Base-by-base conservation (phyloP, 1,140 invertebrate species). In the Pseudachorutes palmiensis region DNA sequence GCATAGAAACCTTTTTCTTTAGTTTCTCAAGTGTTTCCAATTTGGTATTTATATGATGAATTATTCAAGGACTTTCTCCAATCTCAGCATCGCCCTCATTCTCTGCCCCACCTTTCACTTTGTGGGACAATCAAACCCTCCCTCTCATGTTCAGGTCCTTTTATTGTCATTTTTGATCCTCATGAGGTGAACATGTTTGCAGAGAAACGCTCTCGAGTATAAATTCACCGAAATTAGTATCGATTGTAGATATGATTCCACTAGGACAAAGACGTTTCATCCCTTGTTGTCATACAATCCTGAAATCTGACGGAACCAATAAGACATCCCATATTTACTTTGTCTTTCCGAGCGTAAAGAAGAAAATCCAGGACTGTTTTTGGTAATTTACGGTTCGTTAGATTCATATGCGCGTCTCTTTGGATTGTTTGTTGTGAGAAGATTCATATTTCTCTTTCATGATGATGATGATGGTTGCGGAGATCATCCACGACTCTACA, bases 31-130 rank as follows among this genome's bases (percentile, higher is more conserved):
- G 14, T 55, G 24, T 55, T 55, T 55, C 51, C 51, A 55, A 55
- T 55, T 55, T 26, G 12, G 51, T 26, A 55, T 55, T 26, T 26
- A 55, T 55, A 14, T 19, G 24, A 26, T 55, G 24, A 55, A 55
- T 55, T 55, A 55, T 55, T 55, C 51, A 55, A 22, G 36, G 36
- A 41, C 36, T 19, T 41, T 41, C 24, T 55, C 51, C 24, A 55
- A 55, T 19, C 51, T 41, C n/a, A n/a, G n/a, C n/a, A n/a, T n/a
- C n/a, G n/a, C n/a, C 36, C 36, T 41, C 36, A 41, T 5, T 41
- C 36, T 41, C 36, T 19, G 5, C 19, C 36, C 36, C 5, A 9
- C 36, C 19, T 41, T 41, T 19, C 19, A 41, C 36, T 41, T 41
- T 41, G 5, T 41, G 5, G 5, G 5, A 19, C 36, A 41, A 5